Evolutionary conservation across 2,888 invertebrate species (phyloP).

Genomic region (Neocrepidodera transversa): DNA sequence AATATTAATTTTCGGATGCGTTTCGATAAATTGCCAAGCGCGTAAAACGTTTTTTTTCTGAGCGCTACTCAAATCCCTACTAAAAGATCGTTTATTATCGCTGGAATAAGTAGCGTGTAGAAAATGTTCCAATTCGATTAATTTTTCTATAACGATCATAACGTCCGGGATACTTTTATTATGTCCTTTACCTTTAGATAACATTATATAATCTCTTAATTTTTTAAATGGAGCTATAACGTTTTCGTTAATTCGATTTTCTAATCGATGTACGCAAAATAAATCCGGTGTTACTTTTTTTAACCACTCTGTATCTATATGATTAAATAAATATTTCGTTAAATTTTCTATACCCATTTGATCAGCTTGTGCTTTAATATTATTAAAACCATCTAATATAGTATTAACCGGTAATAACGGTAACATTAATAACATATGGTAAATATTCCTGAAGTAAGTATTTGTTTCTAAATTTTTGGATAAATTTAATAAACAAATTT

Average conservation of each 20-base stretch:
- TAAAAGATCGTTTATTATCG: slow-evolving; percentile 52
- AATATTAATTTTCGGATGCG: slow-evolving; percentile 57
- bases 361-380: slow-evolving; percentile 53
- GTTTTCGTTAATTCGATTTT: slow-evolving; percentile 57
- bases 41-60: slow-evolving; percentile 57
- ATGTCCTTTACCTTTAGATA: slow-evolving; percentile 51
- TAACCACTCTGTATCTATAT: slow-evolving; percentile 54
- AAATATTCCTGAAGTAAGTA: slow-evolving; percentile 54
- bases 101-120: slow-evolving; percentile 48
- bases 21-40: slow-evolving; percentile 57
- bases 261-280: slow-evolving; percentile 56
- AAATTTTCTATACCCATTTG: slow-evolving; percentile 47
- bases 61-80: slow-evolving; percentile 54
- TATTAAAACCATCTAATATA: slow-evolving; percentile 54
- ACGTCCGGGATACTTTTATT: slow-evolving; percentile 46
- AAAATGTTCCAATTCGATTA: slow-evolving; percentile 55
- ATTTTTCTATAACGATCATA: slow-evolving; percentile 52
- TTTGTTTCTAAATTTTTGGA: slow-evolving; percentile 54
- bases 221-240: slow-evolving; percentile 58
- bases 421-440: slow-evolving; percentile 57
- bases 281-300: slow-evolving; percentile 54
- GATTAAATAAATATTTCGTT: slow-evolving; percentile 49
- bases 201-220: slow-evolving; percentile 52
- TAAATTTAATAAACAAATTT: slow-evolving; percentile 53
- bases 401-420: slow-evolving; percentile 57